Evolutionary conservation across 1,140 invertebrate genomes (phyloP), one percentile per base, ranked within the genome.

Genomic region (Anastrepha ludens): DNA sequence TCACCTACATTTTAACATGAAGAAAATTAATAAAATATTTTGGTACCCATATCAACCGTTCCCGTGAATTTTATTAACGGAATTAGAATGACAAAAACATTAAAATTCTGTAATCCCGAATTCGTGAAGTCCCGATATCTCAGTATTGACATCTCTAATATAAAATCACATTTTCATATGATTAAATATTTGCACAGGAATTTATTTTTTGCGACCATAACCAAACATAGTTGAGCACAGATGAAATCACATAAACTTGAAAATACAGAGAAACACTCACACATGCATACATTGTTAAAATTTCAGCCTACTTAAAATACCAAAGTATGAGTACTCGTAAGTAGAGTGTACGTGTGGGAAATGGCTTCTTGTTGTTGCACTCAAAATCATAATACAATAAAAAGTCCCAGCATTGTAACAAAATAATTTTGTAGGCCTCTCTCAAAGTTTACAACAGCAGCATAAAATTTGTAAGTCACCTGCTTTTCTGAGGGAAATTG

Each of bases 401-500:
- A 29, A 81, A 55, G n/a, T 20, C 3, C 7, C 74, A 50, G 41
- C 47, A 81, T 55, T 81, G 47, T 58, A 55, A 81, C 50, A 20
- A 55, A 55, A 55, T 58, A 81, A 81, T 81, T 78, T 81, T 81
- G 47, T 81, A 81, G 74, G 50, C 74, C 47, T 50, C 47, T 47
- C 47, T 20, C n/a, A 81, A 55, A 50, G 47, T 29, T 81, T 81
- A 55, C 74, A 81, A 81, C 50, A 50, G 29, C 7, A 81, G 41
- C 44, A 81, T 55, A 55, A 81, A 81, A 55, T 81, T 4, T 29
- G 47, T 20, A 20, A 81, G 47, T 20, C 74, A 81, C 44, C 74
- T 81, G 74, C 3, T 20, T 55, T 50, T 20, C 47, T 55, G 74
- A 20, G 44, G 47, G 47, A 81, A 81, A 81, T 81, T 81, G 74